phyloP scores from a whole-genome alignment of 92 coral and sea anemone genomes.

The Galaxea fascicularis region DNA sequence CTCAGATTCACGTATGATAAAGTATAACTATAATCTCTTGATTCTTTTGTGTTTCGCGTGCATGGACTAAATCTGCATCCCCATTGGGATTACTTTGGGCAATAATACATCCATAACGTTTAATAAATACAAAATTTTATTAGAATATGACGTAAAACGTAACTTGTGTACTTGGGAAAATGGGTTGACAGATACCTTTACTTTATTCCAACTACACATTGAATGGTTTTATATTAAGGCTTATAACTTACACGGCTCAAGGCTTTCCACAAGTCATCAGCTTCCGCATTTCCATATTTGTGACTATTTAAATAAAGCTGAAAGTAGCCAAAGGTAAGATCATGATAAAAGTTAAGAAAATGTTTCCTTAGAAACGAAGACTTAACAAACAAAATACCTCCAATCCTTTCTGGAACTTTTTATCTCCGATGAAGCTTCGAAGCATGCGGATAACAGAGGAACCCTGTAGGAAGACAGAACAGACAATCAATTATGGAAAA shows the following conservation, averaged over 20 bases:
- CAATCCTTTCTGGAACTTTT: constrained; percentile 86
- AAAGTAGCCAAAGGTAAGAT: not conserved
- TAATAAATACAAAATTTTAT: no score
- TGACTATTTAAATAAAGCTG: constrained; percentile 87
- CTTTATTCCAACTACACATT: no score
- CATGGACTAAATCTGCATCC: no score
- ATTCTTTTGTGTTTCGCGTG: no score
- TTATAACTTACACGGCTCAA: constrained; percentile 74
- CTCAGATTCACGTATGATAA: no score
- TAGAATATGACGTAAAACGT: no score
- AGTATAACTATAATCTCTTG: no score
- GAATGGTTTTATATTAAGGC: not conserved
- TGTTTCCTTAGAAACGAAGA: not conserved
- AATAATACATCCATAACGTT: no score
- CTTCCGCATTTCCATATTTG: constrained; percentile 90
- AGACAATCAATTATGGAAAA: not conserved
- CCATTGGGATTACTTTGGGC: no score
- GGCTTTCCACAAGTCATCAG: constrained; percentile 93
- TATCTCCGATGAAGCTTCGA: constrained; percentile 90
- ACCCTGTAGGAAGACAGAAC: constrained; percentile 62
- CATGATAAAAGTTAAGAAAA: not conserved
- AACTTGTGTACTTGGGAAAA: no score
- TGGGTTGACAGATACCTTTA: no score
- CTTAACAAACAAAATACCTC: constrained; percentile 55
- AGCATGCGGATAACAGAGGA: constrained; percentile 99